Evolutionary conservation across 2,797 vertebrate genomes (phyloP), one percentile per base, ranked within the genome.

Genomic region (Acridotheres tristis): DNA sequence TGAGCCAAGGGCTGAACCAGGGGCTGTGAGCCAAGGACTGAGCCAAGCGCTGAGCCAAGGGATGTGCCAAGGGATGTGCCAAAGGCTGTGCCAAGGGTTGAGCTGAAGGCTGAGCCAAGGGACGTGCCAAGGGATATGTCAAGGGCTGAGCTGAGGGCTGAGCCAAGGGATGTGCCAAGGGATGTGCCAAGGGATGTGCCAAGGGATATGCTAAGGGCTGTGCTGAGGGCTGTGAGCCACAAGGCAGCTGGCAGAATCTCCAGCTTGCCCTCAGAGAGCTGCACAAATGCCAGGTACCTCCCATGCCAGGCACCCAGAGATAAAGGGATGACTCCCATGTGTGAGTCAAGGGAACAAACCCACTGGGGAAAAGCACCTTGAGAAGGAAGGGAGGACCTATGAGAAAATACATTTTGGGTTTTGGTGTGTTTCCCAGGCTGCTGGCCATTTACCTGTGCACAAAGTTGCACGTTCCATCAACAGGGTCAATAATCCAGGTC

Each of bases 381-480:
- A 40, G 74, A 42, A 7, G 13, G 38, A 74, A 72, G 32, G 43
- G 22, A 89, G 48, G 68, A n/a, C 6, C 26, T 13, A 23, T 45
- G 14, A 69, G 86, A 66, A 86, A 77, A 20, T 62, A 12, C 26
- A 3, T 30, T 78, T 47, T 40, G 63, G 26, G 16, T 34, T 85
- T 67, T 16, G 16, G 27, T 29, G 16, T 25, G 22, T 75, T 71
- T 76, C 27, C 16, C 45, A 38, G 38, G 8, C 68, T 6, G 6
- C 38, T 48, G 21, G 26, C 40, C 19, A 4, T 73, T 94, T 96
- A 99, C 98, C 98, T 98, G 97, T 99, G 98, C 93, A 99, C 98
- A 88, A 99, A 99, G 96, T 99, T 99, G 97, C 98, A 99, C 34
- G 98, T 99, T 91, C 98, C 98, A 47, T 99, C 98, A 73, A 99